Percentiles rank a stretch among this genome's conserved stretches.
Evolutionary conservation across 2,797 vertebrate species (phyloP).

Genomic region (Oryzias dopingdopingensis): DNA sequence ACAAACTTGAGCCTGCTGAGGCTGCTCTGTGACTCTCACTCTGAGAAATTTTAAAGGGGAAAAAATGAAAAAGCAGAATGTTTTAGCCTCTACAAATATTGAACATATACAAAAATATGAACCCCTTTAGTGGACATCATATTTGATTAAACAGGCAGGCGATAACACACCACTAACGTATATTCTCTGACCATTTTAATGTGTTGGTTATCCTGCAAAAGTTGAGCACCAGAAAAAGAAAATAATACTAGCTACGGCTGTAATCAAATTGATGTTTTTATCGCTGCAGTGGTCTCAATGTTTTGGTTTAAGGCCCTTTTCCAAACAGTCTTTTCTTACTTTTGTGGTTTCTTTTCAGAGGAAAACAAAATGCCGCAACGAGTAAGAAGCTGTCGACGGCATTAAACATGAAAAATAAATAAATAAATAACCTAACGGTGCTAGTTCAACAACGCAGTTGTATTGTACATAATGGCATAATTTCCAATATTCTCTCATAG

Average conservation of each 20-base stretch:
- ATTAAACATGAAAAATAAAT: constrained; percentile 9
- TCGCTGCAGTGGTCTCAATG: constrained; percentile 4
- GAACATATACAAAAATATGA: constrained; percentile 4
- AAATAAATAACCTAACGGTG: not conserved
- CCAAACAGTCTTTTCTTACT: constrained; percentile 1
- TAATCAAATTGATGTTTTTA: not conserved
- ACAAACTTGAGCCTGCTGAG: too few species aligned
- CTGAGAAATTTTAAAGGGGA: not conserved
- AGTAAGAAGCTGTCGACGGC: not conserved
- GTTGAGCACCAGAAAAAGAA: not conserved
- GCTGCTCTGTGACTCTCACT: too few species aligned
- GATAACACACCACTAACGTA: not conserved
- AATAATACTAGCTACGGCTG: not conserved
- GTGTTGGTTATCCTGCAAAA: not conserved
- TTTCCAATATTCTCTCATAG: not conserved
- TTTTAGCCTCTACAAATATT: not conserved
- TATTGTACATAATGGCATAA: constrained; percentile 7
- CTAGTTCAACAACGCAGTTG: constrained; percentile 1
- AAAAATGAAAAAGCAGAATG: not conserved
- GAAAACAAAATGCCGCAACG: constrained; percentile 23
- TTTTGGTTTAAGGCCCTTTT: not conserved
- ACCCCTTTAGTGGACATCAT: constrained; percentile 10
- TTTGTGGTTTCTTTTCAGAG: constrained; percentile 4
- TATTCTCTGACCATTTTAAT: not conserved
- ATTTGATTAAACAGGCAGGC: not conserved